Conservation (phyloP, 2,888 invertebrate genomes). For the Melanchra persicariae region DNA sequence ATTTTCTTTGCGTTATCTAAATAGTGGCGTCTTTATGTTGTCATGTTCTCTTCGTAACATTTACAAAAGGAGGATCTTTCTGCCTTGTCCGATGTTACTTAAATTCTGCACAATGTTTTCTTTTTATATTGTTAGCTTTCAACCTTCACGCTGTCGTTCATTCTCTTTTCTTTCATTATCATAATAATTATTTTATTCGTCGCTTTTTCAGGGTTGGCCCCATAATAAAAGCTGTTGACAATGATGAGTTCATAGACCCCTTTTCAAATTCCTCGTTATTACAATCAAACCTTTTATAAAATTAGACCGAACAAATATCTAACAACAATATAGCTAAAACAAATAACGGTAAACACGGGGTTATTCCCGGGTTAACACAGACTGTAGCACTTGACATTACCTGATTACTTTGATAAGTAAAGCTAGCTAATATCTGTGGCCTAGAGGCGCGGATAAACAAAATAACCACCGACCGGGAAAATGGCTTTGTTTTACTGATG, state of each 20-base stretch:
- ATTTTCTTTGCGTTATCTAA: neutral
- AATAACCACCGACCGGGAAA: neutral
- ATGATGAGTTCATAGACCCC: neutral
- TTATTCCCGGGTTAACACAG: conserved; percentile 17
- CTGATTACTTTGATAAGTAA: conserved; percentile 49
- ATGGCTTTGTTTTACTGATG: conserved; percentile 22
- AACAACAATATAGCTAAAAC: neutral
- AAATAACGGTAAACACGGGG: conserved; percentile 12
- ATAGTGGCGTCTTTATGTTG: neutral
- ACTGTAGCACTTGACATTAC: conserved; percentile 45
- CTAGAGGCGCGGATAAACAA: conserved; percentile 32
- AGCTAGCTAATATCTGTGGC: conserved; percentile 46
- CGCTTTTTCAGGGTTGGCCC: neutral
- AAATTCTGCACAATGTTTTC: no score
- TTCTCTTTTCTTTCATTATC: no score
- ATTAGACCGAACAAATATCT: conserved; percentile 8
- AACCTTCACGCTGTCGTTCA: no score
- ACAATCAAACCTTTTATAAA: neutral
- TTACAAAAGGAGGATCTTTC: neutral
- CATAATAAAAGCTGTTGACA: neutral
- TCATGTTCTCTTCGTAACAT: neutral
- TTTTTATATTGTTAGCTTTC: no score
- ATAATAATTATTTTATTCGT: neutral
- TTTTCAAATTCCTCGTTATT: neutral
- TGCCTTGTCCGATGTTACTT: no score